Conservation (phyloP, 2,797 vertebrate genomes). For the Hylomyscus alleni region DNA sequence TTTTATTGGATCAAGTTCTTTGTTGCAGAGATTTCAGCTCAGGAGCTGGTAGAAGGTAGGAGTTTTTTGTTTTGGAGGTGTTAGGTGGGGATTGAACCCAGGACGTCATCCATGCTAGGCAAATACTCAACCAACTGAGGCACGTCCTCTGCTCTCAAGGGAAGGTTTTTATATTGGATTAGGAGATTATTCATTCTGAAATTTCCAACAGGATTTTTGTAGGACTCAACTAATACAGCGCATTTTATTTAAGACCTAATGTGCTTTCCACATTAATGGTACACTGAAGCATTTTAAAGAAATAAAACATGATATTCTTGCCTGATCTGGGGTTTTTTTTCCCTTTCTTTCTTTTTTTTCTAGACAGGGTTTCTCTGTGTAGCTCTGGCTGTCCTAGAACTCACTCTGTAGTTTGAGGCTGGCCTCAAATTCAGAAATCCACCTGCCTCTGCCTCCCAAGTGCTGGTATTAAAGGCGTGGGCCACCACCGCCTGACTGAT, state of each 20-base stretch:
- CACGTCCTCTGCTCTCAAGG: neutral
- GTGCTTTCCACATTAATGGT: neutral
- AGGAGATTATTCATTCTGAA: constrained; percentile 52
- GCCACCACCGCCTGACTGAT: neutral
- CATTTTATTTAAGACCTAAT: constrained; percentile 45
- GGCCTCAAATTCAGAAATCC: too few relatives aligned
- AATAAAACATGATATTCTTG: neutral
- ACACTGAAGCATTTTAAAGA: neutral
- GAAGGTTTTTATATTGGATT: constrained; percentile 12
- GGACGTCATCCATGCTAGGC: neutral
- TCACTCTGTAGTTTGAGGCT: too few relatives aligned
- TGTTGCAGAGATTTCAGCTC: constrained; percentile 35
- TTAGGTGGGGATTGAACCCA: neutral
- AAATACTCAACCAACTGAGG: neutral
- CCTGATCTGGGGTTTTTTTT: neutral
- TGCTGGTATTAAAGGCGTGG: too few relatives aligned
- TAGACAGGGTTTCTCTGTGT: too few relatives aligned
- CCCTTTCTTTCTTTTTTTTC: too few relatives aligned
- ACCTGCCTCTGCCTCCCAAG: too few relatives aligned
- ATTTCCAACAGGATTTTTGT: constrained; percentile 49
- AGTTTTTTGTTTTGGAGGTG: neutral
- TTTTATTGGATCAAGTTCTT: constrained; percentile 52
- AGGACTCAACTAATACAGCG: constrained; percentile 26
- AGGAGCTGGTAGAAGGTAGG: neutral
- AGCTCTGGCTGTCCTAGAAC: too few relatives aligned